Base-by-base conservation (phyloP, 2,888 invertebrate species). In the Apotomis turbidana region DNA sequence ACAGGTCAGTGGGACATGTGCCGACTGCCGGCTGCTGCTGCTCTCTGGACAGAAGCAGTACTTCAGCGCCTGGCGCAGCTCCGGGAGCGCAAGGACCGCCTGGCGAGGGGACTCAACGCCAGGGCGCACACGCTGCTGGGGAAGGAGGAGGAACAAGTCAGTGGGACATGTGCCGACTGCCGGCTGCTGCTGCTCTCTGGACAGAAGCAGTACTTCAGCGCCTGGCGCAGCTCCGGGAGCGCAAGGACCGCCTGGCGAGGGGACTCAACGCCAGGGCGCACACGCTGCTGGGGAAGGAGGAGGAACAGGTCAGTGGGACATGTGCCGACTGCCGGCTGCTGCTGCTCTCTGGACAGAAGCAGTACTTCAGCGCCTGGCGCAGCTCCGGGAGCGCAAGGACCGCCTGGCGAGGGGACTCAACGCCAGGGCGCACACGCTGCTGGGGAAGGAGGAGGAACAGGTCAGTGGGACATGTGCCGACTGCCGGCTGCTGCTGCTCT, bases 381-480 rank as follows among this genome's bases (percentile, higher is more conserved):
- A 94, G 82, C 87, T 96, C 13, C 87, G 93, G 78, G 96, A 95
- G 78, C 93, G 94, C 38, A 94, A 95, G 68, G 95, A 96, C 74
- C 94, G 95, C 84, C 93, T 98, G 80, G 95, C 96, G 72, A 88
- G 91, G 1, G 91, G 91, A 0, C 87, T 91, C 75, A 89, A 90
- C 88, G 95, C 96, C 70, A 94, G 97, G 79, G 98, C 98, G 0
- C 98, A 98, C 94, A 96, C 96, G 85, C 95, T 98, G 89, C 94
- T 98, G 69, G 96, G 96, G 68, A 96, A 97, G 81, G 97, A 98
- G 84, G 98, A 98, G 90, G 97, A 98, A 82, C 96, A 96, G 94
- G 96, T 95, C 27, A 0, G 8, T 5, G 9, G 9, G 27, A 27
- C 27, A 27, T 27, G 27, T 27, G 27, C 27, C 27, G 15, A 0